Conservation (phyloP, 2,797 vertebrate genomes). For the Tauraco hartlaubi region DNA sequence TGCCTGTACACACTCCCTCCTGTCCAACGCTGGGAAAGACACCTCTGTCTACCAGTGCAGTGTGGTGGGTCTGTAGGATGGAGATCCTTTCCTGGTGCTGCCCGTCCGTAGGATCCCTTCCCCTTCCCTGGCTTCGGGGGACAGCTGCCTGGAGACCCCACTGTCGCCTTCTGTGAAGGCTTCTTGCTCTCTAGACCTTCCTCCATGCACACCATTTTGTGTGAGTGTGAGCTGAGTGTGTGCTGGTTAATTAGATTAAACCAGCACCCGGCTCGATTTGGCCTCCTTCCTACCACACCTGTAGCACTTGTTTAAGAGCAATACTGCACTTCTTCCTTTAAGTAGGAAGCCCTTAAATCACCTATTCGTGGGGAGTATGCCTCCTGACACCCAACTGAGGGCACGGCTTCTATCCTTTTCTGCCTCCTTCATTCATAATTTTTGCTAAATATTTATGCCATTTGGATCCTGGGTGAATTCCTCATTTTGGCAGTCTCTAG, state of each 20-base stretch:
- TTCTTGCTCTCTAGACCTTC: background rate
- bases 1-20: background rate
- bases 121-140: background rate
- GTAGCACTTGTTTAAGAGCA: background rate
- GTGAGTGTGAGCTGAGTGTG: accelerated
- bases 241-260: background rate
- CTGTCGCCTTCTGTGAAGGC: background rate
- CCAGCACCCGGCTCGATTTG: background rate
- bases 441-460: background rate
- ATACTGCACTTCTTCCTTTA: background rate
- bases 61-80: too few relatives aligned
- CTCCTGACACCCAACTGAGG: background rate
- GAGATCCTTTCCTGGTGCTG: background rate
- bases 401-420: background rate
- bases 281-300: background rate
- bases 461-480: background rate
- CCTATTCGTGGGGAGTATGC: background rate
- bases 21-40: background rate
- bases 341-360: background rate
- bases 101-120: background rate
- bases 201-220: background rate
- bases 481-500: background rate
- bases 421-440: background rate
- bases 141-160: background rate
- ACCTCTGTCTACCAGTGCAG: background rate